Percentiles rank a stretch among this genome's conserved stretches.
Conservation (phyloP, 2,113 vertebrate genomes). For the Hypomesus transpacificus region DNA sequence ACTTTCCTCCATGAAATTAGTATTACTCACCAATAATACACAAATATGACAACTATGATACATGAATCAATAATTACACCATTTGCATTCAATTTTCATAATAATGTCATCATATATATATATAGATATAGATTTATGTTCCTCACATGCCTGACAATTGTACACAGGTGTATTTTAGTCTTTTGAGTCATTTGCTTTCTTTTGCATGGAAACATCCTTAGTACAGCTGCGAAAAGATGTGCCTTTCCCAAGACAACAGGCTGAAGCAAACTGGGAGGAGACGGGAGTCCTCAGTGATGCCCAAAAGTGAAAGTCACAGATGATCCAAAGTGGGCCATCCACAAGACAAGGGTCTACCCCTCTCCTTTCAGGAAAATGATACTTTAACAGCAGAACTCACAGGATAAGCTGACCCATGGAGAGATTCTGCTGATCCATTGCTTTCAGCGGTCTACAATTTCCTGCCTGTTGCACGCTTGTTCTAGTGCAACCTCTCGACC, state of each 20-base stretch:
- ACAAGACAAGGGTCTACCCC: neutral
- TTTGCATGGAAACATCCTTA: conserved; percentile 23
- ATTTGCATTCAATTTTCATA: conserved; percentile 64
- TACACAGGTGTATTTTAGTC: conserved; percentile 49
- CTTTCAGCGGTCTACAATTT: neutral
- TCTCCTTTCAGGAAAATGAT: neutral
- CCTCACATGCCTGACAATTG: conserved; percentile 63
- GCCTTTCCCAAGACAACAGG: conserved; percentile 2
- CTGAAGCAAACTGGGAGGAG: conserved; percentile 3
- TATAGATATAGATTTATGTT: conserved; percentile 55
- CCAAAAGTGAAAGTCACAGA: neutral
- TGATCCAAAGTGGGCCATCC: neutral
- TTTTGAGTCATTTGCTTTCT: conserved; percentile 42
- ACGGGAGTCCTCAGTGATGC: conserved; percentile 1
- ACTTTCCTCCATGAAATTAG: conserved; percentile 48
- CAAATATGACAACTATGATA: conserved; percentile 65
- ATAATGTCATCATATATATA: conserved; percentile 60
- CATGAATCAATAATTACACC: conserved; percentile 66
- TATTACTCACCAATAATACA: conserved; percentile 53
- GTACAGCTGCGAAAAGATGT: conserved; percentile 11
- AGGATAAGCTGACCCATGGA: no score
- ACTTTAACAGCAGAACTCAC: neutral
- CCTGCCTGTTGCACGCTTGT: neutral
- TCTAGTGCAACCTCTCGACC: neutral
- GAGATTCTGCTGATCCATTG: neutral